These are phyloP conservation scores for Spilarctia lutea DNA, from an alignment of 2,888 invertebrate genomes.

Conservation along the genomic window DNA sequence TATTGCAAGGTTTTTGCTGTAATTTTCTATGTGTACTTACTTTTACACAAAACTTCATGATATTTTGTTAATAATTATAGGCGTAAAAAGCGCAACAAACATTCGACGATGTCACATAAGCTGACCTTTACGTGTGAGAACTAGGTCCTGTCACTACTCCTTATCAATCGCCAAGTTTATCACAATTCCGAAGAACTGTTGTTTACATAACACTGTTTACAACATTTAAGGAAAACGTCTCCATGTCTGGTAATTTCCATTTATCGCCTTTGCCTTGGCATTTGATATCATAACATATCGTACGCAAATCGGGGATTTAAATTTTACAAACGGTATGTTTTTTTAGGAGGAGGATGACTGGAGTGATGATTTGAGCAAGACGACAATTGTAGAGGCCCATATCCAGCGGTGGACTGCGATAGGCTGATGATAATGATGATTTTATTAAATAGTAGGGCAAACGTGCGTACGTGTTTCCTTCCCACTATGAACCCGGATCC, in stretches of 20 bases:
- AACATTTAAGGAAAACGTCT: conserved; percentile 18
- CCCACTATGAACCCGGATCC: too few species aligned
- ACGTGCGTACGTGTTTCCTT: too few species aligned
- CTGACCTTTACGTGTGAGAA: conserved; percentile 9
- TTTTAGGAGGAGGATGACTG: too few species aligned
- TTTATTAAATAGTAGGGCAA: too few species aligned
- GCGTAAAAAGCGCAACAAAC: background rate
- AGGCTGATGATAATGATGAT: too few species aligned
- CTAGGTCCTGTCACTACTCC: background rate
- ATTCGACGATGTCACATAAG: background rate
- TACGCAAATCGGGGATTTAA: background rate
- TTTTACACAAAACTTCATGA: background rate
- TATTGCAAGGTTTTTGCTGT: too few species aligned
- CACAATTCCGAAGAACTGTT: conserved; percentile 4
- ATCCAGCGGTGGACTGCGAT: too few species aligned
- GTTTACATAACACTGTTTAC: conserved; percentile 14
- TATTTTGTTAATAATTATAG: background rate
- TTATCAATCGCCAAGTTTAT: conserved; percentile 18
- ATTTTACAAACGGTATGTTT: background rate
- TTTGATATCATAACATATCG: background rate
- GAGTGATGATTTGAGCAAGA: too few species aligned
- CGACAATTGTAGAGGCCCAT: too few species aligned
- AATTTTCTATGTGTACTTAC: background rate
- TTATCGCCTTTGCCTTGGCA: conserved; percentile 9
- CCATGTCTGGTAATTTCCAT: conserved; percentile 27